phyloP scores from a whole-genome alignment of 2,888 invertebrate species.

The Dione vanillae region DNA sequence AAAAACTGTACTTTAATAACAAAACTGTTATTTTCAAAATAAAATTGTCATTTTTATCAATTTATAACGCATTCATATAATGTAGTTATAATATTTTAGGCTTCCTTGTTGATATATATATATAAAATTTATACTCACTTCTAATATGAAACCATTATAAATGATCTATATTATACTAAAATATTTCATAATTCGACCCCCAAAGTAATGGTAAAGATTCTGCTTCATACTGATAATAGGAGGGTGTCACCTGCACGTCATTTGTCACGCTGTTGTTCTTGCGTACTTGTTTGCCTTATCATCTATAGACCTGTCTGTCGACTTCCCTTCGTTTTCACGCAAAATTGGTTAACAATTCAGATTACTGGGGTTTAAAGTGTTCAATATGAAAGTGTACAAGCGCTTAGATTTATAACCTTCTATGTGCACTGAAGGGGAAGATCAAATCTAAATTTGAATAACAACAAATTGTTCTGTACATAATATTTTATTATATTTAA shows the following conservation, averaged over 20 bases:
- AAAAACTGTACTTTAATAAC: too few species aligned
- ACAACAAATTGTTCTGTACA: too few species aligned
- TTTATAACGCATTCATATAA: too few species aligned
- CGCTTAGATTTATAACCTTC: constrained; percentile 53
- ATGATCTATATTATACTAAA: background rate
- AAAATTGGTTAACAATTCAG: constrained; percentile 63
- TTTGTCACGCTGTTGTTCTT: constrained; percentile 71
- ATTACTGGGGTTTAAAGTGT: constrained; percentile 50
- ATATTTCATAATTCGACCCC: constrained; percentile 11
- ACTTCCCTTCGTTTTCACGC: constrained; percentile 61
- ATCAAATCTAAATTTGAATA: background rate
- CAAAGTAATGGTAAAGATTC: constrained; percentile 25
- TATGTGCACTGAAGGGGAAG: constrained; percentile 32
- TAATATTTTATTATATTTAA: too few species aligned
- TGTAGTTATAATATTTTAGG: background rate
- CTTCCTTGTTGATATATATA: background rate
- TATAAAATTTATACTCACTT: background rate
- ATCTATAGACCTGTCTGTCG: constrained; percentile 50
- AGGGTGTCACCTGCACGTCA: constrained; percentile 77
- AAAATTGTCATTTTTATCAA: too few species aligned
- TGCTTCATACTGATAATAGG: constrained; percentile 43
- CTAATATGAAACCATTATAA: background rate
- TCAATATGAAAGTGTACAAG: constrained; percentile 48
- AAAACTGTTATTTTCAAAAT: too few species aligned
- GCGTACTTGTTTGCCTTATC: constrained; percentile 64